Conservation (phyloP, 2,113 vertebrate genomes). For the Mola mola region DNA sequence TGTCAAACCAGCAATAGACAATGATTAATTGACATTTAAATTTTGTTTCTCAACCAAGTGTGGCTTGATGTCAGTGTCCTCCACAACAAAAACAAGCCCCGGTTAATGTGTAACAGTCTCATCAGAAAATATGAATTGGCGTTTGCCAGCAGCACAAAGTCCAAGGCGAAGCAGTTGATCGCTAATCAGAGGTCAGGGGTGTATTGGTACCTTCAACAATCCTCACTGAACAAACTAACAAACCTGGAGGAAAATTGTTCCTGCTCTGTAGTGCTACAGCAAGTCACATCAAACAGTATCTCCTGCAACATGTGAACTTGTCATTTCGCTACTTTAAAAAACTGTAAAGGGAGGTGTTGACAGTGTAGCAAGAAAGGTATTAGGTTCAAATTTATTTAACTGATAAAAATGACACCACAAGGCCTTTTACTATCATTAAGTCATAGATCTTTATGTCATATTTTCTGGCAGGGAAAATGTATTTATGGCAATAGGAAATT, state of each 20-base stretch:
- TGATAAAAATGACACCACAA: too few relatives aligned
- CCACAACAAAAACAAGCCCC: slow-evolving; percentile 56
- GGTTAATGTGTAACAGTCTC: slow-evolving; percentile 67
- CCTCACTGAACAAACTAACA: slow-evolving; percentile 38
- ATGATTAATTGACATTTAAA: slow-evolving; percentile 19
- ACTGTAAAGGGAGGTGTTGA: slow-evolving; percentile 17
- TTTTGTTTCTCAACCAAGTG: slow-evolving; percentile 35
- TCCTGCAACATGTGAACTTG: slow-evolving; percentile 14
- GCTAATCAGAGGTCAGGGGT: slow-evolving; percentile 68
- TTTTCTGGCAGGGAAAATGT: too few relatives aligned
- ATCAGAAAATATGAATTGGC: slow-evolving; percentile 57
- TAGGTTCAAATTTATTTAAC: slow-evolving; percentile 8
- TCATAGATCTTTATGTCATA: too few relatives aligned
- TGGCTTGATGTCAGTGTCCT: slow-evolving; percentile 60
- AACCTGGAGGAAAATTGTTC: slow-evolving; percentile 29
- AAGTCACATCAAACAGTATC: slow-evolving; percentile 26
- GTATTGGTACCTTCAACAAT: slow-evolving; percentile 37
- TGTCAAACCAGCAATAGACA: slow-evolving; percentile 53
- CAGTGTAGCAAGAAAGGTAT: slow-evolving; percentile 12
- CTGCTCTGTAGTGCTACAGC: slow-evolving; percentile 21
- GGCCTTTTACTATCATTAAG: too few relatives aligned
- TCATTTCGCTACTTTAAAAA: slow-evolving; percentile 15
- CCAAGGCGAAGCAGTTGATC: slow-evolving; percentile 50
- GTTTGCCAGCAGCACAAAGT: slow-evolving; percentile 55
- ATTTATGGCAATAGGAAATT: too few relatives aligned